Conservation (phyloP, 1,140 invertebrate genomes). For the Calosoma granatense region DNA sequence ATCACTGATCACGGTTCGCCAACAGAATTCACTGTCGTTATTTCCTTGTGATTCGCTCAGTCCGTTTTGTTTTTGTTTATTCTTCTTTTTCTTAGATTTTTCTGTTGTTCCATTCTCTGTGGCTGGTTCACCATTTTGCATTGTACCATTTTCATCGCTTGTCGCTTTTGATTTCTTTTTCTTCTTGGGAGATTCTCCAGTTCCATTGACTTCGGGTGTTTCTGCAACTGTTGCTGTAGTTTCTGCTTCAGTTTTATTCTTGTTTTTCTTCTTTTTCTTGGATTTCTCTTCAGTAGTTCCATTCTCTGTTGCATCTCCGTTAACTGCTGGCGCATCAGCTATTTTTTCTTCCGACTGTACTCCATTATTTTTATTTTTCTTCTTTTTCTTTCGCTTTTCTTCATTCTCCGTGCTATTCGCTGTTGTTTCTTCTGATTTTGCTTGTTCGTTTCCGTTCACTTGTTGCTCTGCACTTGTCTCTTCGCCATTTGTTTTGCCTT, state of each 20-base stretch:
- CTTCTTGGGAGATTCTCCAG: constrained; percentile 11
- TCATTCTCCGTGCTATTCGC: constrained; percentile 19
- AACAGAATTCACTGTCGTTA: no score
- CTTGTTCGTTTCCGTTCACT: constrained; percentile 10
- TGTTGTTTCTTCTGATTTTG: constrained; percentile 10
- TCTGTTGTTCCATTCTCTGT: constrained; percentile 9
- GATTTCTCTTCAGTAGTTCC: constrained; percentile 14
- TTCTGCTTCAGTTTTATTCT: constrained; percentile 21
- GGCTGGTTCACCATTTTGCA: constrained; percentile 13
- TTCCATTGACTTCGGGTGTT: no score
- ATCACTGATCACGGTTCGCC: not conserved
- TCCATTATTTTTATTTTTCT: constrained; percentile 9
- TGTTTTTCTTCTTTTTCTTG: constrained; percentile 17
- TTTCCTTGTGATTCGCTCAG: no score
- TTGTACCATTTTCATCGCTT: constrained; percentile 1
- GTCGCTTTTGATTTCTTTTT: constrained; percentile 10
- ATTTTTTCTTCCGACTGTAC: no score
- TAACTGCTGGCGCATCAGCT: no score
- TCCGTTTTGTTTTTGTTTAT: constrained; percentile 11
- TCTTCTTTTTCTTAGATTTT: constrained; percentile 15
- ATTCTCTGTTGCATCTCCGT: no score
- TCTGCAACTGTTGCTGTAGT: constrained; percentile 20
- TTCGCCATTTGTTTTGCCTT: constrained; percentile 35
- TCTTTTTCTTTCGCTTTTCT: constrained; percentile 13
- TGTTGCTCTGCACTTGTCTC: constrained; percentile 22